Evolutionary conservation across 2,113 vertebrate genomes (phyloP), one percentile per base, ranked within the genome.

Genomic region (Anthoscopus minutus): DNA sequence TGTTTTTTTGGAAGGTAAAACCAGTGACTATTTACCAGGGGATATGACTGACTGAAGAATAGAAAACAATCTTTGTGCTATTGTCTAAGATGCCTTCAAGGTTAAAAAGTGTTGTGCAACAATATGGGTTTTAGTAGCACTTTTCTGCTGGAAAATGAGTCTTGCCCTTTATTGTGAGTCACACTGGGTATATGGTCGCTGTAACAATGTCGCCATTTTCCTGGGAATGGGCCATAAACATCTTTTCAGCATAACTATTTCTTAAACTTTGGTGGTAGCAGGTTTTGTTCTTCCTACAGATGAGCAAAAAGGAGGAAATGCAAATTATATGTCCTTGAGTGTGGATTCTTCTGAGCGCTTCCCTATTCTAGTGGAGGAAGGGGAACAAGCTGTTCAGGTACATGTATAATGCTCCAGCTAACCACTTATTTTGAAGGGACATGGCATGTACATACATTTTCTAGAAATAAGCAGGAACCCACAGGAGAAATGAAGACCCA

Each of bases 1-100:
- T 95, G 58, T 0, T 31, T 87, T 89, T 87, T 86, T 93, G 86
- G 88, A 93, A 96, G 80, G 74, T 72, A 91, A 88, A 53, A 53
- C 62, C 27, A 47, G 33, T 38, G 27, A 22, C 72, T 56, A 77
- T 71, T 89, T 97, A 87, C 73, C 61, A 74, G 74, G 62, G 81
- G 47, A 79, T 67, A 45, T 53, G 47, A 53, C 45, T 86, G 77
- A 73, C 56, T 73, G 81, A 74, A 66, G 44, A 56, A 64, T 27
- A 76, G 88, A 71, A 74, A 89, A 45, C 58, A 80, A 60, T 67
- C 20, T 91, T 83, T 57, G 66, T 86, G 28, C 54, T 76, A 5
- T 89, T 82, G 37, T 38, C 15, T 15, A 25, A 40, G 44, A 77
- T 48, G 40, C 23, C 37, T 83, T 87, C 42, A 37, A 54, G 25